These are phyloP conservation scores for Enteromius fasciolatus DNA, from an alignment of 2,797 vertebrate species.

Conservation along the genomic window DNA sequence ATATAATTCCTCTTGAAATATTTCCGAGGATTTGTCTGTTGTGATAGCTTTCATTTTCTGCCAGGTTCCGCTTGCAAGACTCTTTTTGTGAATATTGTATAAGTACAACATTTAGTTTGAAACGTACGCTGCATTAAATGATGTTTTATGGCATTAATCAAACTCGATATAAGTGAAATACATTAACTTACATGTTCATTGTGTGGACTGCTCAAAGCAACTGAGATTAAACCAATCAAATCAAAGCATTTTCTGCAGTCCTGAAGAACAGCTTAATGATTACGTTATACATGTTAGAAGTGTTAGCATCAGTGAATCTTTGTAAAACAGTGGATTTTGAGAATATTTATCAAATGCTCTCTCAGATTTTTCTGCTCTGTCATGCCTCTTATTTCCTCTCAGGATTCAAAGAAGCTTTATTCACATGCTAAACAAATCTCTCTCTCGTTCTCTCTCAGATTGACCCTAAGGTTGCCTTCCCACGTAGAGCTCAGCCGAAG, in stretches of 20 bases:
- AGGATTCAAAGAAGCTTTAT: conserved; percentile 9
- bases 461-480: conserved; percentile 98
- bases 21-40: conserved; percentile 36
- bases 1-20: conserved; percentile 20
- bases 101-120: neutral
- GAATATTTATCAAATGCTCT: neutral
- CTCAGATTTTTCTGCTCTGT: neutral
- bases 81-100: neutral
- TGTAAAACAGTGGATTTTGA: conserved; percentile 4
- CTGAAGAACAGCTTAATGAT: neutral
- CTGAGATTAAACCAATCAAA: neutral
- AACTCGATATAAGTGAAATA: neutral
- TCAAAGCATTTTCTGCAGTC: neutral
- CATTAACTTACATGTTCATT: neutral
- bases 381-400: neutral
- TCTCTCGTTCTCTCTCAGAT: conserved; percentile 79
- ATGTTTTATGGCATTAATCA: neutral
- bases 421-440: conserved; percentile 19
- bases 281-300: neutral
- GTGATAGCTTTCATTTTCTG: conserved; percentile 13
- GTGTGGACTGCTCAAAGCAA: neutral
- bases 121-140: neutral
- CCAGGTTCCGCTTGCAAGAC: neutral
- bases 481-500: conserved; percentile 97
- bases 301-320: neutral